A percentile compares a stretch with the other conserved stretches of the same genome.
These are phyloP conservation scores for Copidosoma aretas DNA, from an alignment of 2,888 invertebrate species.

Conservation along the genomic window DNA sequence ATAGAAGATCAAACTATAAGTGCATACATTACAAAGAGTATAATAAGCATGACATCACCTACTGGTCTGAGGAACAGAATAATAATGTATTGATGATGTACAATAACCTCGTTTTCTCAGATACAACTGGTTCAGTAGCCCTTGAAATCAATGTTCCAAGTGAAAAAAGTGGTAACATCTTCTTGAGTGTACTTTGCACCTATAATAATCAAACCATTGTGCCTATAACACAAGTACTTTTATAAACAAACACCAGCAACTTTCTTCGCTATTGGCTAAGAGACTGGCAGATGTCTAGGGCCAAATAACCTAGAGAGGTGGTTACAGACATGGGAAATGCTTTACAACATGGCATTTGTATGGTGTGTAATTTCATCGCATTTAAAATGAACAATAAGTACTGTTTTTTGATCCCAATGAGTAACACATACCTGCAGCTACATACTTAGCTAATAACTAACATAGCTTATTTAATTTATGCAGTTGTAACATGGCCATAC, in stretches of 20 bases:
- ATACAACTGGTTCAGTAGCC: slow-evolving; percentile 44
- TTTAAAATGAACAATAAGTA: slow-evolving; percentile 16
- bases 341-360: slow-evolving; percentile 40
- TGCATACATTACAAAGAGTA: no score
- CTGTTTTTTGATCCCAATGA: background rate
- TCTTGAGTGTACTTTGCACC: slow-evolving; percentile 43
- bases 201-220: slow-evolving; percentile 17
- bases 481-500: background rate
- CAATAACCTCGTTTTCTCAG: slow-evolving; percentile 32
- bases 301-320: slow-evolving; percentile 37
- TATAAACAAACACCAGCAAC: slow-evolving; percentile 3
- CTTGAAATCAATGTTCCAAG: slow-evolving; percentile 33
- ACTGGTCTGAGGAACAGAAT: slow-evolving; percentile 7
- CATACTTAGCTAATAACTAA: background rate
- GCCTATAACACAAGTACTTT: slow-evolving; percentile 8
- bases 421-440: background rate
- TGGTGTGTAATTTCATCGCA: slow-evolving; percentile 42
- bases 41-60: no score
- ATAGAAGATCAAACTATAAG: no score
- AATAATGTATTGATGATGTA: background rate
- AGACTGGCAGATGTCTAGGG: slow-evolving; percentile 31
- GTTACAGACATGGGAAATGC: slow-evolving; percentile 43
- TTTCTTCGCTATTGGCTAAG: slow-evolving; percentile 39
- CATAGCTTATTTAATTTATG: background rate
- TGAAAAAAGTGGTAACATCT: slow-evolving; percentile 31